Evolutionary conservation across 2,113 vertebrate genomes (phyloP).

Genomic region (Nettapus auritus): DNA sequence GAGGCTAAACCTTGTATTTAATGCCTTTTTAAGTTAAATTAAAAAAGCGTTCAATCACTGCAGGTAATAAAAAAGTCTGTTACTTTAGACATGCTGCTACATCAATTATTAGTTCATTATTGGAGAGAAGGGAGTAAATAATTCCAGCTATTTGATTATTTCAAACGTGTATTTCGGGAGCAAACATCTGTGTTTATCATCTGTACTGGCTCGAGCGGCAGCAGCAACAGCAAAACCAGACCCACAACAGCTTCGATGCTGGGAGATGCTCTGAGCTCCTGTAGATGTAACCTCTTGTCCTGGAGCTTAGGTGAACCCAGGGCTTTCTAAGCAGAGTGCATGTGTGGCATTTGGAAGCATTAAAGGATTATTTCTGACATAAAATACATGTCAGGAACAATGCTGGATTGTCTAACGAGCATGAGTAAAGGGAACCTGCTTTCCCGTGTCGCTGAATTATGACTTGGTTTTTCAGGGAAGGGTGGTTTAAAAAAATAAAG

Average conservation of each 20-base stretch:
- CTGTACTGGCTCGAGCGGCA: not conserved
- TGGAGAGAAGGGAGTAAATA: constrained; percentile 38
- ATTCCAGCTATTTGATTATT: constrained; percentile 11
- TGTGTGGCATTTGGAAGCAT: not conserved
- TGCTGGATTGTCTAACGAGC: not conserved
- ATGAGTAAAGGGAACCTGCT: not conserved
- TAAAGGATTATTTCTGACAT: constrained; percentile 57
- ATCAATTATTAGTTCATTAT: constrained; percentile 59
- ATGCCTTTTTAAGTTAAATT: constrained; percentile 71
- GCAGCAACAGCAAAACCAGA: not conserved
- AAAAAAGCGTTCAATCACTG: constrained; percentile 73
- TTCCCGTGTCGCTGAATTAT: not conserved
- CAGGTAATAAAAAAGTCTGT: constrained; percentile 66
- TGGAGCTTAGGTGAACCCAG: not conserved
- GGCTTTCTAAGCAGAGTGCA: not conserved
- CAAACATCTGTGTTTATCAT: constrained; percentile 48
- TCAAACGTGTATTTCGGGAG: constrained; percentile 18
- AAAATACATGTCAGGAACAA: constrained; percentile 4
- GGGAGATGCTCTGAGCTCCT: constrained; percentile 2
- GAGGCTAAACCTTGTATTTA: constrained; percentile 75
- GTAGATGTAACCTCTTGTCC: constrained; percentile 26
- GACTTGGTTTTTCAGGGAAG: not conserved
- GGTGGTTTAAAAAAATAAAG: not conserved
- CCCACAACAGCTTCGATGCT: not conserved
- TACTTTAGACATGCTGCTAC: constrained; percentile 46